phyloP scores from a whole-genome alignment of 2,888 invertebrate species.

The Epinotia nisella region DNA sequence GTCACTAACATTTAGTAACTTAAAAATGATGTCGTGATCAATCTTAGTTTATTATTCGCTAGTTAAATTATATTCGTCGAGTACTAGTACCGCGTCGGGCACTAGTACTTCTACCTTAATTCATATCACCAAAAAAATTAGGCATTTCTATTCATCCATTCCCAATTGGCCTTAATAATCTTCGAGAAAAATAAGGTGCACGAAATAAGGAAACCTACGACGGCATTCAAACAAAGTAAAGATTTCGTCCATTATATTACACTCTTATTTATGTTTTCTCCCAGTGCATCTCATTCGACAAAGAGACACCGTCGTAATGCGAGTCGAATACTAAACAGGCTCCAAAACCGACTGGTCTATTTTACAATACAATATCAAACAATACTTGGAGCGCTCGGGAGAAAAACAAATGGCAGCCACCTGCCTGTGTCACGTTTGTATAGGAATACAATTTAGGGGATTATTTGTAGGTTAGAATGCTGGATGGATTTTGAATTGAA shows the following conservation, averaged over 20 bases:
- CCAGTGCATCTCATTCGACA: constrained; percentile 7
- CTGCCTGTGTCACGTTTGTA: neutral
- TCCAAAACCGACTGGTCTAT: neutral
- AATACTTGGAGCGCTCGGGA: neutral
- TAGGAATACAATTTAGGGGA: neutral
- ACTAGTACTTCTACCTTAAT: too few relatives aligned
- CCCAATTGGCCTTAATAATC: too few relatives aligned
- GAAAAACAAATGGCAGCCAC: neutral
- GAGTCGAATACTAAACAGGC: neutral
- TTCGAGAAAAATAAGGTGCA: too few relatives aligned
- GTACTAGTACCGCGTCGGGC: too few relatives aligned
- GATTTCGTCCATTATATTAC: neutral
- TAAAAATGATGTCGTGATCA: too few relatives aligned
- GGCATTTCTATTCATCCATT: too few relatives aligned
- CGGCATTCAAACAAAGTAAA: too few relatives aligned
- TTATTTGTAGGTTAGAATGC: neutral
- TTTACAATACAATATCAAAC: constrained; percentile 9
- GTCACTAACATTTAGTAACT: too few relatives aligned
- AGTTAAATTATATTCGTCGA: too few relatives aligned
- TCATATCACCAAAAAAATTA: too few relatives aligned
- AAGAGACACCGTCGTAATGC: neutral
- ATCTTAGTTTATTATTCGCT: too few relatives aligned
- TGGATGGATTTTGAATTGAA: too few relatives aligned
- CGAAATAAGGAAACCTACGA: neutral
- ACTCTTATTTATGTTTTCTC: neutral